Evolutionary conservation across 2,113 vertebrate species (phyloP).

Genomic region (Anhinga rufa): DNA sequence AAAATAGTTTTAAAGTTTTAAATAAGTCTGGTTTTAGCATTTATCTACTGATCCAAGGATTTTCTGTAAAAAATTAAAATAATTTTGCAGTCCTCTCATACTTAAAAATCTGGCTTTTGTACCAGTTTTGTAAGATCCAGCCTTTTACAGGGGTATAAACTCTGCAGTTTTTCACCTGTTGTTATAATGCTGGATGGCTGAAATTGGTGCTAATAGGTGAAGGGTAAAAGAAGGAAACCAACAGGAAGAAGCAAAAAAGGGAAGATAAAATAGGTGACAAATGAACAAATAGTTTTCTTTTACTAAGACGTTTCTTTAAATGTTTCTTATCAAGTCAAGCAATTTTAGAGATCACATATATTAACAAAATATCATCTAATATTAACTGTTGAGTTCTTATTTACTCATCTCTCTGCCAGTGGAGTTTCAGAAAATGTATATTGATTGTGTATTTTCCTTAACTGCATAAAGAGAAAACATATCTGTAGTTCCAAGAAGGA

Average conservation of each 20-base stretch:
- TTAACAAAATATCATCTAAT: neutral
- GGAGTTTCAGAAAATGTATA: neutral
- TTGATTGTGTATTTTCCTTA: neutral
- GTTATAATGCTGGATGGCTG: neutral
- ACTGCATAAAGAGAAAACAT: neutral
- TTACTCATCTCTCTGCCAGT: neutral
- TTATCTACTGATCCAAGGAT: slow-evolving; percentile 35
- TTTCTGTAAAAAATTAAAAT: slow-evolving; percentile 14
- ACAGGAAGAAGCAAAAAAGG: neutral
- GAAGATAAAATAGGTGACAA: neutral
- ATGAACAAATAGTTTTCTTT: neutral
- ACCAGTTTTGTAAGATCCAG: neutral
- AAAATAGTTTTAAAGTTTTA: slow-evolving; percentile 67
- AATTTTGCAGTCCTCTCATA: neutral
- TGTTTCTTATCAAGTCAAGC: neutral
- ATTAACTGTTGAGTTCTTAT: neutral
- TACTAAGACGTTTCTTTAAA: neutral
- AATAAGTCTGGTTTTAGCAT: slow-evolving; percentile 42
- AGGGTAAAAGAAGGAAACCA: neutral
- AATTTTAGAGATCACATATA: neutral
- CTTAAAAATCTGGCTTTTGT: slow-evolving; percentile 2
- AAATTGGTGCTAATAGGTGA: neutral
- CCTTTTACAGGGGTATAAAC: neutral
- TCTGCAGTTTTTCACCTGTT: neutral
- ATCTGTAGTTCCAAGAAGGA: neutral